These are phyloP conservation scores for Galleria mellonella DNA, from an alignment of 1,140 invertebrate genomes.

Conservation along the genomic window DNA sequence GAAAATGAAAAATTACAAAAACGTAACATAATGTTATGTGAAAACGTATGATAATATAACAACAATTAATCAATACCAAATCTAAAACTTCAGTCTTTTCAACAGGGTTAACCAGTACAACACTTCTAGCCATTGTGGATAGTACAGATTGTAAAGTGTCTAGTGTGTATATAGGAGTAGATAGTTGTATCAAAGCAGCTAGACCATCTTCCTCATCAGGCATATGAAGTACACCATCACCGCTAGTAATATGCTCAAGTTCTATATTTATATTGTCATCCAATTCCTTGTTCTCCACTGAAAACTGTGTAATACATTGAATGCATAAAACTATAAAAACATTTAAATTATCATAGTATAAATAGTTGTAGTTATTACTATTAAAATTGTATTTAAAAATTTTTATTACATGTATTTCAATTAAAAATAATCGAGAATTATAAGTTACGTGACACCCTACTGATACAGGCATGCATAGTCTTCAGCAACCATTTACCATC, in stretches of 20 bases:
- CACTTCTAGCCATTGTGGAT: slow-evolving; percentile 38
- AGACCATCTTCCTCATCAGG: slow-evolving; percentile 26
- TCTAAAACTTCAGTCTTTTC: slow-evolving; percentile 27
- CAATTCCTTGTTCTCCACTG: slow-evolving; percentile 24
- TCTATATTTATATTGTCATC: slow-evolving; percentile 39
- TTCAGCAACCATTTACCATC: no score
- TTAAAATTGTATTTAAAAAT: no score
- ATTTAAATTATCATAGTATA: no score
- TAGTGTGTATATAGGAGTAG: slow-evolving; percentile 44
- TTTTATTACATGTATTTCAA: no score
- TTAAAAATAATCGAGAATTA: no score
- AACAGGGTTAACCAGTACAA: slow-evolving; percentile 24
- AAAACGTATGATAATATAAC: no score
- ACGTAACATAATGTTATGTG: no score
- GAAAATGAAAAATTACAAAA: slow-evolving; percentile 12
- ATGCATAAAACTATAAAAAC: no score
- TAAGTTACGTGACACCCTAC: no score
- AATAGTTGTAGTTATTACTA: no score
- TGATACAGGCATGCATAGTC: no score
- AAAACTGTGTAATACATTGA: slow-evolving; percentile 17
- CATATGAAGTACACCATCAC: slow-evolving; percentile 7
- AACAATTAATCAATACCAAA: slow-evolving; percentile 23
- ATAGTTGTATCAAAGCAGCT: slow-evolving; percentile 38
- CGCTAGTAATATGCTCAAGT: slow-evolving; percentile 29
- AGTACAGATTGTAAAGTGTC: slow-evolving; percentile 37